Evolutionary conservation across 30 jellyfish, hydroid and myxozoan genomes (phyloP).

Genomic region (Cassiopea andromeda): DNA sequence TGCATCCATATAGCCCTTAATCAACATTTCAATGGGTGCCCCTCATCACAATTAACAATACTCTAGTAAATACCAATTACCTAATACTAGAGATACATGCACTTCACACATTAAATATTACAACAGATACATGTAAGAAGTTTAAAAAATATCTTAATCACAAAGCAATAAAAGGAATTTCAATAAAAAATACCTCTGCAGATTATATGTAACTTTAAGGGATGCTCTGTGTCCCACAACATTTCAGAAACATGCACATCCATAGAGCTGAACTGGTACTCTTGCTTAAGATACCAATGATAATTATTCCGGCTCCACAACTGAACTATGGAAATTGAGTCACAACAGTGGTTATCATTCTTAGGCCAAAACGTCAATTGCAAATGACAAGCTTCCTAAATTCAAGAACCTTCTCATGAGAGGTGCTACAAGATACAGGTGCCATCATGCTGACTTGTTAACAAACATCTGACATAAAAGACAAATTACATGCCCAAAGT

Average conservation of each 20-base stretch:
- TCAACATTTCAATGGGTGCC: no score
- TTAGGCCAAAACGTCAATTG: no score
- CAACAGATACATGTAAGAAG: no score
- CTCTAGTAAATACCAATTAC: no score
- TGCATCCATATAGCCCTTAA: no score
- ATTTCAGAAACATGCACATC: slow-evolving; percentile 29
- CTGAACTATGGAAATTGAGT: slow-evolving; percentile 65
- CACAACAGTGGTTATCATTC: not conserved
- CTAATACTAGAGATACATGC: no score
- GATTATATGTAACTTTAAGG: slow-evolving; percentile 70
- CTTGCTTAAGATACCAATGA: slow-evolving; percentile 96
- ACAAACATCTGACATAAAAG: not conserved
- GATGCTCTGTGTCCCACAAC: slow-evolving; percentile 81
- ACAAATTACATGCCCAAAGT: not conserved
- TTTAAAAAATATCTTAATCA: not conserved
- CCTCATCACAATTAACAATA: no score
- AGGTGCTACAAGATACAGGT: not conserved
- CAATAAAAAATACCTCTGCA: slow-evolving; percentile 40
- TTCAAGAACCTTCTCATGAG: not conserved
- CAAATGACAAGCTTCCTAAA: no score
- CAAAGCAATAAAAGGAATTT: not conserved
- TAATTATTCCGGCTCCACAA: slow-evolving; percentile 86
- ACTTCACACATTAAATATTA: no score
- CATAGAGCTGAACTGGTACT: slow-evolving; percentile 37
- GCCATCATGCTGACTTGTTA: not conserved